Evolutionary conservation across 2,888 invertebrate genomes (phyloP).

Genomic region (Cylindroiulus punctatus): DNA sequence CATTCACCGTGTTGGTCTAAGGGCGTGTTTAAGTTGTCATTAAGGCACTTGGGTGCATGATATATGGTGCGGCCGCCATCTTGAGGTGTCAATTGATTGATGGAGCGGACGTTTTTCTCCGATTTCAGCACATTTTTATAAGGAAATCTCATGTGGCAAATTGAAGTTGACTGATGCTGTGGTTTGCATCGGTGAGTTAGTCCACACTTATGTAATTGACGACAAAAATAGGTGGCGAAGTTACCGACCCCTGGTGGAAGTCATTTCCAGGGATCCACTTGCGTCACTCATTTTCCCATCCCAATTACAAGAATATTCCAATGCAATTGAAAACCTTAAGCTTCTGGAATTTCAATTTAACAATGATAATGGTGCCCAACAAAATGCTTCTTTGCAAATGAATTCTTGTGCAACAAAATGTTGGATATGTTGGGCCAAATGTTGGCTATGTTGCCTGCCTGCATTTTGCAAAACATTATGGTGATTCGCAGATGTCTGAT

Average conservation of each 20-base stretch:
- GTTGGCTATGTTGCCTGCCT: not conserved
- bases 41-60: conserved; percentile 32
- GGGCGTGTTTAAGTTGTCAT: conserved; percentile 14
- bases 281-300: no score
- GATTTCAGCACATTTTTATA: conserved; percentile 25
- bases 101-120: not conserved
- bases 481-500: not conserved
- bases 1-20: conserved; percentile 8
- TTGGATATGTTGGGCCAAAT: no score
- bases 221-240: no score
- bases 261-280: no score
- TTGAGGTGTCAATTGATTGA: conserved; percentile 32
- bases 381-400: no score
- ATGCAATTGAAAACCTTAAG: no score
- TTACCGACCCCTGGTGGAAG: no score
- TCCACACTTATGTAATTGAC: not conserved
- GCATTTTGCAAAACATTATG: not conserved
- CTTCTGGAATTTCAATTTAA: no score
- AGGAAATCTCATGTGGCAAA: conserved; percentile 19
- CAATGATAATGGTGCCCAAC: no score
- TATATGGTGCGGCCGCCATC: conserved; percentile 9
- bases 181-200: not conserved
- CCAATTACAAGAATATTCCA: no score
- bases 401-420: no score
- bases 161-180: not conserved